Conservation (phyloP, 2,888 invertebrate species). For the Oasisia sp. region DNA sequence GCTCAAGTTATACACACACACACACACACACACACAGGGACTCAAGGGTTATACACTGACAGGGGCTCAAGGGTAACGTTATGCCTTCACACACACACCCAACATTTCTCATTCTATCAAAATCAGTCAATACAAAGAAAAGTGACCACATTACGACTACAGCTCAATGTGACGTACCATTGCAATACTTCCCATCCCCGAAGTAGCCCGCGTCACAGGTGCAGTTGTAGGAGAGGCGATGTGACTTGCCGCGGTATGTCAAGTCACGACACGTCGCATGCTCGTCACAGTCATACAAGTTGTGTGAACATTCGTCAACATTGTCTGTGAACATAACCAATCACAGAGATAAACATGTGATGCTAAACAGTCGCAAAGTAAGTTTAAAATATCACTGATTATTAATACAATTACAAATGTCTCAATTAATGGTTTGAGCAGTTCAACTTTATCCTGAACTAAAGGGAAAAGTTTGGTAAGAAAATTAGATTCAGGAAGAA, state of each 20-base stretch:
- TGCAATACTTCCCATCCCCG: neutral
- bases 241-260: neutral
- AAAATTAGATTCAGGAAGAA: too few relatives aligned
- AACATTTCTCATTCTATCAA: neutral
- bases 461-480: too few relatives aligned
- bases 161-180: neutral
- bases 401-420: too few relatives aligned
- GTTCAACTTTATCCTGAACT: too few relatives aligned
- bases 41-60: too few relatives aligned
- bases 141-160: neutral
- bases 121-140: neutral
- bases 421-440: too few relatives aligned
- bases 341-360: neutral
- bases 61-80: too few relatives aligned
- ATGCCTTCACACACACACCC: too few relatives aligned
- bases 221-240: neutral
- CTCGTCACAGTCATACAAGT: conserved; percentile 27
- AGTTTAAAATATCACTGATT: too few relatives aligned
- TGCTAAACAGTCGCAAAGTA: neutral
- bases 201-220: neutral
- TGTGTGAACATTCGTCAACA: conserved; percentile 26
- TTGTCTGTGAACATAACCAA: conserved; percentile 23
- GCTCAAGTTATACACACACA: too few relatives aligned
- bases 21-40: too few relatives aligned
- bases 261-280: conserved; percentile 26